Evolutionary conservation across 1,140 invertebrate species (phyloP).

Genomic region (Drosophila bocqueti): DNA sequence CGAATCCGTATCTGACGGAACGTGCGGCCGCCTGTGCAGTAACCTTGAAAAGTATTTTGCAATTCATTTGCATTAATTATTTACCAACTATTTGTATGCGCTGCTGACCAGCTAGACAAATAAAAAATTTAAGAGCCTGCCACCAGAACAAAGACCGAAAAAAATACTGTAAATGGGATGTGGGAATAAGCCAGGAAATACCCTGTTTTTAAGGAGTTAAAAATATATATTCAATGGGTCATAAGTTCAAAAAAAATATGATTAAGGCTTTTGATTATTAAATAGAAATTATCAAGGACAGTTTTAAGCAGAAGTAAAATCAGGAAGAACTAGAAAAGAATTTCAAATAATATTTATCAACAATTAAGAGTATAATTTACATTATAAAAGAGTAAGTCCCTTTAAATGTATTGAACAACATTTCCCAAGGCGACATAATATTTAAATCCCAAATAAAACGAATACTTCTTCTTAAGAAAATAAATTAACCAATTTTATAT

Average conservation of each 20-base stretch:
- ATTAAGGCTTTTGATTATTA: neutral
- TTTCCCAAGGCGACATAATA: too few relatives aligned
- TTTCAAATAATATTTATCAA: neutral
- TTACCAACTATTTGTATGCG: slow-evolving; percentile 66
- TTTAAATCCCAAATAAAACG: too few relatives aligned
- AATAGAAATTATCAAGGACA: neutral
- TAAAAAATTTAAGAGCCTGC: slow-evolving; percentile 41
- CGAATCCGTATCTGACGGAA: neutral
- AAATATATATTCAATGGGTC: neutral
- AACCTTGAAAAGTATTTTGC: slow-evolving; percentile 78
- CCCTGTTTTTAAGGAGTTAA: neutral
- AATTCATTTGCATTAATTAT: slow-evolving; percentile 81
- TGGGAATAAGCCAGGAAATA: neutral
- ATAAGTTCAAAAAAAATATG: too few relatives aligned
- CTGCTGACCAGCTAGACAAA: slow-evolving; percentile 57
- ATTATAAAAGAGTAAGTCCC: too few relatives aligned
- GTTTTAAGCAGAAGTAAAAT: neutral
- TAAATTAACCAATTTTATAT: too few relatives aligned
- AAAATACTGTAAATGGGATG: neutral
- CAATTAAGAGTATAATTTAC: neutral
- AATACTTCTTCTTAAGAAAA: too few relatives aligned
- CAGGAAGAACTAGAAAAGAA: neutral
- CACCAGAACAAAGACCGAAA: slow-evolving; percentile 7
- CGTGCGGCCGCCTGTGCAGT: slow-evolving; percentile 7
- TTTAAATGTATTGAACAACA: too few relatives aligned